Percentiles rank a stretch among this genome's conserved stretches.
These are phyloP conservation scores for Drosophila kambysellisi DNA, from an alignment of 2,888 invertebrate genomes.

Conservation along the genomic window DNA sequence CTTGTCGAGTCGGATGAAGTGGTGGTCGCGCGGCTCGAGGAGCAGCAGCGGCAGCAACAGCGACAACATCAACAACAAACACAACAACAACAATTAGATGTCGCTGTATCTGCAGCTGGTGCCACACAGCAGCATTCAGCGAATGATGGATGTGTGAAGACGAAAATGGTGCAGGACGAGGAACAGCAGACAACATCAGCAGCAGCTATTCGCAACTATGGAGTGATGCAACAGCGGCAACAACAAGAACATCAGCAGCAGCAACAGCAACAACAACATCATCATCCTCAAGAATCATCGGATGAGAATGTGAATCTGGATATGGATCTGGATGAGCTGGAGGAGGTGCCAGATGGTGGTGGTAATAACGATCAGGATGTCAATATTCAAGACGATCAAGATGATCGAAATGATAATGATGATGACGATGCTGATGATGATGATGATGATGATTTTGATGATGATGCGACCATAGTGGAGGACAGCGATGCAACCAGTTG, in stretches of 20 bases:
- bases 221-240: slow-evolving; percentile 16
- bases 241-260: slow-evolving; percentile 13
- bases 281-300: slow-evolving; percentile 9
- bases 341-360: not conserved
- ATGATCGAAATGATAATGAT: not conserved
- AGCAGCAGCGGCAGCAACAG: slow-evolving; percentile 50
- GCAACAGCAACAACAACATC: not conserved
- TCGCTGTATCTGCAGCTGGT: slow-evolving; percentile 11
- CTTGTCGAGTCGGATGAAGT: slow-evolving; percentile 79
- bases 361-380: slow-evolving; percentile 3
- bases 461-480: slow-evolving; percentile 68
- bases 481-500: slow-evolving; percentile 74
- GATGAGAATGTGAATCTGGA: slow-evolving; percentile 26
- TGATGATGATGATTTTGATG: slow-evolving; percentile 49
- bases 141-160: slow-evolving; percentile 21
- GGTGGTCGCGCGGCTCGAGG: slow-evolving; percentile 72
- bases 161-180: slow-evolving; percentile 33
- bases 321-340: slow-evolving; percentile 18
- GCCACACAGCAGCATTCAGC: slow-evolving; percentile 21
- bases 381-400: not conserved
- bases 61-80: slow-evolving; percentile 30
- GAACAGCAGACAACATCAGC: slow-evolving; percentile 32
- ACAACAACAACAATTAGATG: slow-evolving; percentile 29
- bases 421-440: slow-evolving; percentile 15
- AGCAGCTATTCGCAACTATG: slow-evolving; percentile 17